Evolutionary conservation across 2,113 vertebrate genomes (phyloP).

Genomic region (Camelus bactrianus): DNA sequence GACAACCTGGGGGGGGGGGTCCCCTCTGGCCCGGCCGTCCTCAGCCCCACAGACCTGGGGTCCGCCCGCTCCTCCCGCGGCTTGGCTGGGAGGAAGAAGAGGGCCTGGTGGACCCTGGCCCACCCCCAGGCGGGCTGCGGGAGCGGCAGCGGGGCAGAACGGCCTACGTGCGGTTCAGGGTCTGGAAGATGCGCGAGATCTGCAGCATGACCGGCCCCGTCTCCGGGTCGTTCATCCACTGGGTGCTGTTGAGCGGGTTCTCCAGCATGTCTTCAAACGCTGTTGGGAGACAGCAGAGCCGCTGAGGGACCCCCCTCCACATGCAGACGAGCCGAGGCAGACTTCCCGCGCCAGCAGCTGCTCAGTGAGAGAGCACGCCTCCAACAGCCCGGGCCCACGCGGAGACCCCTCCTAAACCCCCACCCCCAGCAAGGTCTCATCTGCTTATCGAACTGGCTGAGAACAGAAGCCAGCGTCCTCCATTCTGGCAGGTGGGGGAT

Average conservation of each 20-base stretch:
- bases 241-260: conserved; percentile 98
- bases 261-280: conserved; percentile 99
- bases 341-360: not conserved
- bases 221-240: conserved; percentile 99
- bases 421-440: fast-evolving
- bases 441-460: fast-evolving
- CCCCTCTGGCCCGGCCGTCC: not conserved
- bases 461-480: fast-evolving
- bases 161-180: conserved; percentile 96
- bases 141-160: conserved; percentile 8
- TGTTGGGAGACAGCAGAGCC: conserved; percentile 74
- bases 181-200: conserved; percentile 99
- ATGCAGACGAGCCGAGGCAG: fast-evolving
- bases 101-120: no score
- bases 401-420: no score
- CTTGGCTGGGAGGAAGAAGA: not conserved
- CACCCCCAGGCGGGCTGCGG: fast-evolving
- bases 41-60: not conserved
- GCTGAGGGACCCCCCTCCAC: not conserved
- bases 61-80: not conserved
- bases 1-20: not conserved
- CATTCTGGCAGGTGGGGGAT: fast-evolving
- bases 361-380: not conserved
- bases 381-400: no score
- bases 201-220: conserved; percentile 99